A percentile compares a stretch with the other conserved stretches of the same genome.
Conservation (phyloP, 2,113 vertebrate genomes). For the Myodes glareolus region DNA sequence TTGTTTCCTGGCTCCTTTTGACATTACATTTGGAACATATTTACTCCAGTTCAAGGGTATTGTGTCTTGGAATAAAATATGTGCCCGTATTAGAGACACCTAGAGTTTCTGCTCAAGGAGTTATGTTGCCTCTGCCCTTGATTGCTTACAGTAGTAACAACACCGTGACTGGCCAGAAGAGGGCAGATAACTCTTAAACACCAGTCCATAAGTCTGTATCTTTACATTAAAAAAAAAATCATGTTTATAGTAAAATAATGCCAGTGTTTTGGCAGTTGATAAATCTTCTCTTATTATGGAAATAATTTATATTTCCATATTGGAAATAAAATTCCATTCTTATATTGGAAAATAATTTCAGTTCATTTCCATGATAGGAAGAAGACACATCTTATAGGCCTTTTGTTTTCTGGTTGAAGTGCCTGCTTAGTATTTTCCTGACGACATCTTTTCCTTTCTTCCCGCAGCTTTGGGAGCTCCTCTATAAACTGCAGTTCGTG, state of each 20-base stretch:
- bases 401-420: slow-evolving; percentile 44
- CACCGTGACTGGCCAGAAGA: neutral
- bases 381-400: neutral
- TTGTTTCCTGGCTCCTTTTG: neutral
- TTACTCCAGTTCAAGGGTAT: slow-evolving; percentile 16
- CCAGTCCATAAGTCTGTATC: neutral
- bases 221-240: neutral
- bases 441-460: slow-evolving; percentile 20
- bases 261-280: neutral
- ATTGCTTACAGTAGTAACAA: neutral
- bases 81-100: neutral
- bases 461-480: slow-evolving; percentile 95
- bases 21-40: slow-evolving; percentile 41
- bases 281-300: neutral
- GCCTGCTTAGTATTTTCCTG: neutral
- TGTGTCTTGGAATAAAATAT: slow-evolving; percentile 16
- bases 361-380: neutral
- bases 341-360: slow-evolving; percentile 31
- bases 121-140: neutral
- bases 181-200: neutral
- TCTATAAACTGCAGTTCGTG: slow-evolving; percentile 97
- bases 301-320: too few relatives aligned
- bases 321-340: too few relatives aligned
- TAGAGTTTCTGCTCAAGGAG: neutral
- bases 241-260: neutral